Evolutionary conservation across 2,797 vertebrate genomes (phyloP), one percentile per base, ranked within the genome.

Genomic region (Pangasius mekongensis): DNA sequence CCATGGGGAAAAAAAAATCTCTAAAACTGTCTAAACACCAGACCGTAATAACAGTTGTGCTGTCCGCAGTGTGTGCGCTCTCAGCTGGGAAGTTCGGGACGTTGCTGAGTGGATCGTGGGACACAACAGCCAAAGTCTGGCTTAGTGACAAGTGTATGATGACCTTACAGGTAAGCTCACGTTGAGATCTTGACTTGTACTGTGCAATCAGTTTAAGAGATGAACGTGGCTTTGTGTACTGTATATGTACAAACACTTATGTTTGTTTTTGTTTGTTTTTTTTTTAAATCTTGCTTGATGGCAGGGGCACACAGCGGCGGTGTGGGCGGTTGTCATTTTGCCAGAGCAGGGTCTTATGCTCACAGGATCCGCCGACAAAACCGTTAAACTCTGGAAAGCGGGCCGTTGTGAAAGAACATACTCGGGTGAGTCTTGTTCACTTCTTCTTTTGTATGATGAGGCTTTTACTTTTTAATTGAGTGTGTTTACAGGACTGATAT

Each of bases 131-230:
- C 83, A 99, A 98, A 95, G 98, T 99, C 24, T 99, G 99, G 99
- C 96, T 99, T 89, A 97, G 96, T 94, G 98, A 99, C 90, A 99
- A 98, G 92, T 99, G 98, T 93, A 98, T 99, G 98, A 99, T 99
- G 98, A 99, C 98, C 2, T 94, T 99, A 92, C 97, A 99, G 98
- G 99, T 99, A 96, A 76, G 84, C 22, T 27, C 43, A 58, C 5
- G 2, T 54, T 62, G 27, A n/a, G 60, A 62, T 5, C 62, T 24
- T 9, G 24, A 64, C 27, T 85, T 60, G 30, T 13, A 64, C 77
- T 76, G n/a, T 88, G 22, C 33, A 18, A 22, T 56, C 16, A 47
- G 27, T 80, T 81, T 27, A 73, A 69, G 5, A 85, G 30, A 36
- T 30, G 20, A 39, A 24, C n/a, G 13, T 64, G 36, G 5, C 60